Evolutionary conservation across 2,888 invertebrate genomes (phyloP), one percentile per base, ranked within the genome.

Genomic region (Camptogramma bilineatum): DNA sequence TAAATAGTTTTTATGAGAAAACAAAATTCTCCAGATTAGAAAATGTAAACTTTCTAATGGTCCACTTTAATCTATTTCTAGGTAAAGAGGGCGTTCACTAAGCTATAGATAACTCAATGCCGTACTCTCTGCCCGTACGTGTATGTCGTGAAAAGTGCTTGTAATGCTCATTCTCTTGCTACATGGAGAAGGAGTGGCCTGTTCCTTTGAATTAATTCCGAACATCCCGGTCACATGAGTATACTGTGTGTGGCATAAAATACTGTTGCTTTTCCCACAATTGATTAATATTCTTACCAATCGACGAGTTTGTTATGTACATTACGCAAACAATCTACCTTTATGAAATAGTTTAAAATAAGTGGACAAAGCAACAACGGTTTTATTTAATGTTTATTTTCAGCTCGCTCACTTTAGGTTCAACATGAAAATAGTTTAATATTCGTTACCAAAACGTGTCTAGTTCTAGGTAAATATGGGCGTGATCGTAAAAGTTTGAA

Each of bases 161-260:
- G 68, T 66, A 75, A 64, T 58, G 68, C 55, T 57, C 50, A 57
- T 68, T 58, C 58, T 62, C 62, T 56, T 50, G 56, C 65, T 64
- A 77, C 75, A 74, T 66, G 69, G 47, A 76, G 72, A 73, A 70
- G 77, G 79, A 52, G 64, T 67, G 62, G 51, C 42, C 44, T 21
- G 24, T 58, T 67, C 54, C 51, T 39, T 52, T 68, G 73, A 73
- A 73, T 69, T 74, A 64, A 56, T 69, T 69, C 72, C 64, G 68
- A 67, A 39, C 28, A 50, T 16, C 21, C 39, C 31, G 17, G 51
- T 54, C 50, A 53, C 44, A 52, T 42, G 17, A 19, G 17, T 42
- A 10, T 31, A 21, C 16, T 47, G 13, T 39, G 8, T 2, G 2
- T 34, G 10, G 2, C 9, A 8, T 8, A 31, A 9, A 10, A 34